Conservation (phyloP, 2,113 vertebrate species). For the Ursus arctos region DNA sequence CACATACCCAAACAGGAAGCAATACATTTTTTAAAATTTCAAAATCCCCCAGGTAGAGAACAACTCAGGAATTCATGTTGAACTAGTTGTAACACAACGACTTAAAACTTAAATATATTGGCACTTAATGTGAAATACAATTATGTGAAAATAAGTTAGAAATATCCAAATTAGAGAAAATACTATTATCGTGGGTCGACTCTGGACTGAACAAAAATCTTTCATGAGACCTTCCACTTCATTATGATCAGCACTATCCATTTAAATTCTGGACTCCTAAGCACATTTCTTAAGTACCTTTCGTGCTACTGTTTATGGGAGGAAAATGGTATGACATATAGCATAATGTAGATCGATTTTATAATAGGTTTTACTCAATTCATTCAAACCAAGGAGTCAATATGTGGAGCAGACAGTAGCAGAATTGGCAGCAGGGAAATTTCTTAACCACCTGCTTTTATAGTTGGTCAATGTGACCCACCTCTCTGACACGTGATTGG, state of each 20-base stretch:
- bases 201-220: not conserved
- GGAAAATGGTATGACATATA: not conserved
- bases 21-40: not conserved
- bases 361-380: not conserved
- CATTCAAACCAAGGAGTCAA: not conserved
- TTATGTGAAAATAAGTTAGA: conserved; percentile 22
- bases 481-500: not conserved
- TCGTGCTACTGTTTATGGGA: not conserved
- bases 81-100: not conserved
- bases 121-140: conserved; percentile 22
- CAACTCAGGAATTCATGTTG: not conserved
- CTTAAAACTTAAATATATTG: not conserved
- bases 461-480: not conserved
- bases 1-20: not conserved
- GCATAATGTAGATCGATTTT: not conserved
- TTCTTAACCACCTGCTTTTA: not conserved
- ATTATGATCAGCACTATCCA: not conserved
- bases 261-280: not conserved
- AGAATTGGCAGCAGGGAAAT: not conserved
- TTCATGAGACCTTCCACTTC: not conserved
- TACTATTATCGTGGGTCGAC: not conserved
- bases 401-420: not conserved
- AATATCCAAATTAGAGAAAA: conserved; percentile 17
- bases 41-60: not conserved
- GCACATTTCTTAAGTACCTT: not conserved